Base-by-base conservation (phyloP, 1,140 invertebrate species). In the Acromyrmex echinatior region DNA sequence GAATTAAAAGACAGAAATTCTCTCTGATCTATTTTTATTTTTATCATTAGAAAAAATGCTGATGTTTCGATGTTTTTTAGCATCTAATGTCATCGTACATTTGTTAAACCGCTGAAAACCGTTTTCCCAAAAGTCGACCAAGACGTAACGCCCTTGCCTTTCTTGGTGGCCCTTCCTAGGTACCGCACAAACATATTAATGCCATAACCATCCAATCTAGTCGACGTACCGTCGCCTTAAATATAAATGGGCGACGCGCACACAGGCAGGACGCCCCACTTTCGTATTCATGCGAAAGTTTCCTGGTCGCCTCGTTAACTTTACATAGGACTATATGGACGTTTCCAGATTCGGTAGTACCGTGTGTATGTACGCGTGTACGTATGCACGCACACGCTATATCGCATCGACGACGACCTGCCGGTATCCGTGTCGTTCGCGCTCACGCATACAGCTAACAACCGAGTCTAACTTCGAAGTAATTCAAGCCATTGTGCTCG, bases 221-320 rank as follows among this genome's bases (percentile, higher is more conserved):
- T 86, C 78, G 88, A 89, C 92, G 90, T 90, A 88, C 81, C 88
- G 86, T 87, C 92, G 87, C 93, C 93, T 94, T 94, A 94, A 95
- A 95, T 95, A 94, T 95, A 93, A 94, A 95, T 94, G 93, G 88
- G 87, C 92, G 90, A 93, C 91, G 92, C 85, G 79, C 87, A 81
- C 63, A 84, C 63, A 84, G 86, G 87, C 91, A 92, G 91, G 86
- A 87, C 92, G 91, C 84, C 90, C 92, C 87, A 93, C 93, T 94
- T 94, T 94, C 92, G 92, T 94, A 94, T 94, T 94, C 93, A 94
- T 94, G 91, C 93, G 91, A 94, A 95, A 95, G 92, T 94, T 94
- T 93, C 90, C 90, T 89, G 91, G 92, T 91, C 92, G 91, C 90
- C 93, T 94, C 93, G 93, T 94, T 94, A 94, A 94, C 91, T 94